Evolutionary conservation across 1,140 invertebrate genomes (phyloP).

Genomic region (Drosophila bipectinata): DNA sequence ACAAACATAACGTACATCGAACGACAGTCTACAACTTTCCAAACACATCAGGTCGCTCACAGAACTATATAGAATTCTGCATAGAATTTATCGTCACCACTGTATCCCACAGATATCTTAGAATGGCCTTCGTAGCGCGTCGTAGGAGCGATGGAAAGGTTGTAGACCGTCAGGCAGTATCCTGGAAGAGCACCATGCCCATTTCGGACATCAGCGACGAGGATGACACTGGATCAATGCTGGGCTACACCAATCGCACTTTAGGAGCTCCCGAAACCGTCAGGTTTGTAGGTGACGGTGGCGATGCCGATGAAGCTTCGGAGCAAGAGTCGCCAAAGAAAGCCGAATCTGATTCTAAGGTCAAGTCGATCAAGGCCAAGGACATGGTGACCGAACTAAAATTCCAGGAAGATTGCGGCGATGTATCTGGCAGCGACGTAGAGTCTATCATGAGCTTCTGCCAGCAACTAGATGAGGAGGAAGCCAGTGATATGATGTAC

Average conservation of each 20-base stretch:
- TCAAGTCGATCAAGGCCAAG: background rate
- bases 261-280: slow-evolving; percentile 49
- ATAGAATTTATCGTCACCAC: background rate
- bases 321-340: background rate
- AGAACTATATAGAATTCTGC: background rate
- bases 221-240: slow-evolving; percentile 38
- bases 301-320: background rate
- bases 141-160: slow-evolving; percentile 44
- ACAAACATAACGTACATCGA: background rate
- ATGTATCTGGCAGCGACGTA: background rate
- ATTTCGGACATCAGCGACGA: slow-evolving; percentile 55
- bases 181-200: slow-evolving; percentile 9
- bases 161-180: slow-evolving; percentile 49
- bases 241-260: slow-evolving; percentile 54
- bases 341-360: background rate
- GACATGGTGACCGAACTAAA: background rate
- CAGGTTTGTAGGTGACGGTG: slow-evolving; percentile 40
- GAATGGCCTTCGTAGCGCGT: slow-evolving; percentile 64
- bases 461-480: slow-evolving; percentile 31
- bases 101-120: slow-evolving; percentile 28
- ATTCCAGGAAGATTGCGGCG: background rate
- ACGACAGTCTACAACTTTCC: slow-evolving; percentile 15
- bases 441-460: slow-evolving; percentile 28
- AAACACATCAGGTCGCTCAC: slow-evolving; percentile 28
- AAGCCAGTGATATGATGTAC: slow-evolving; percentile 11